A percentile compares a stretch with the other conserved stretches of the same genome.
These are phyloP conservation scores for Gobio occitaniae DNA, from an alignment of 2,797 vertebrate genomes.

Conservation along the genomic window DNA sequence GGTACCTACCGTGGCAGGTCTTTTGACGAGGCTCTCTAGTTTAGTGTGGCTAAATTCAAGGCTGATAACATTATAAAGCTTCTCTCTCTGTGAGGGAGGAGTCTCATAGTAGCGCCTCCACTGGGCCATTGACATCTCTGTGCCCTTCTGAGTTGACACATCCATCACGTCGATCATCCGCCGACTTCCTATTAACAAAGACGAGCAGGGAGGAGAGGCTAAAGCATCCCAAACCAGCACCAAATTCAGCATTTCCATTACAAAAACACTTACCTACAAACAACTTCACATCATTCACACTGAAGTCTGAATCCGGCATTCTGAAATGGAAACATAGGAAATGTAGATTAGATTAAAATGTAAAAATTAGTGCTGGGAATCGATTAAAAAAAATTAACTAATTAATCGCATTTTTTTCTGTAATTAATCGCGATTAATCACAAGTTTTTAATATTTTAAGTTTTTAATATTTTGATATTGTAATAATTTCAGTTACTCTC, in stretches of 20 bases:
- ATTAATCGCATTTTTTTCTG: too few species aligned
- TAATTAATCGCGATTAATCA: too few species aligned
- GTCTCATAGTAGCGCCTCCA: conserved; percentile 98
- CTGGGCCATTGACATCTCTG: conserved; percentile 98
- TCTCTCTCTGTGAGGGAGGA: conserved; percentile 88
- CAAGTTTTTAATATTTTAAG: too few species aligned
- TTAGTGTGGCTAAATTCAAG: conserved; percentile 98
- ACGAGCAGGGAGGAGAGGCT: background rate
- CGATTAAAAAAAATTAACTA: too few species aligned
- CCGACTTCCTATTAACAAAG: conserved; percentile 83
- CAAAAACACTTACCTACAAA: conserved; percentile 87
- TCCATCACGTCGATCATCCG: conserved; percentile 99
- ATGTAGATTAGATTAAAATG: background rate
- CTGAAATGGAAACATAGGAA: conserved; percentile 69
- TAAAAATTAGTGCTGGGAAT: too few species aligned
- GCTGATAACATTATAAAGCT: conserved; percentile 97
- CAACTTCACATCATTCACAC: conserved; percentile 92
- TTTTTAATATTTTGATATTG: too few species aligned
- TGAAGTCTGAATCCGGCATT: conserved; percentile 95
- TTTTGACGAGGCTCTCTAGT: conserved; percentile 91
- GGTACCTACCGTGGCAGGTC: conserved; percentile 85
- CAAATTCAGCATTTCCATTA: background rate
- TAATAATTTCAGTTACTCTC: too few species aligned
- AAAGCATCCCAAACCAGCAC: background rate
- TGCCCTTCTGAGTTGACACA: conserved; percentile 95